Evolutionary conservation across 2,888 invertebrate species (phyloP).

Genomic region (Colostygia pectinataria): DNA sequence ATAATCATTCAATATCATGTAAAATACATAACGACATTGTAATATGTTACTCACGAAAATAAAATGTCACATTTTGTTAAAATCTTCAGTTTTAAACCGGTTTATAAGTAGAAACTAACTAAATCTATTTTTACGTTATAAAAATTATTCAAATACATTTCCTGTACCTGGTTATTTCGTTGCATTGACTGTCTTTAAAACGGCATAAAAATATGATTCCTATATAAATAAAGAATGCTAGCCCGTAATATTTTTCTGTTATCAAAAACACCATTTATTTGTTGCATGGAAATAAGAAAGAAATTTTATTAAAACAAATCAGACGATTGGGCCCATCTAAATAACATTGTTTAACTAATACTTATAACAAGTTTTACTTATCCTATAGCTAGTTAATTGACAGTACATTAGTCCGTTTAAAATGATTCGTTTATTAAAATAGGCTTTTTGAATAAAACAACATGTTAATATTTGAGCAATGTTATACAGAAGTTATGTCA

Average conservation of each 20-base stretch:
- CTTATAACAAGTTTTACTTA: conserved; percentile 44
- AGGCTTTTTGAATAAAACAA: conserved; percentile 15
- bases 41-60: conserved; percentile 19
- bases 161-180: conserved; percentile 63
- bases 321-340: conserved; percentile 28
- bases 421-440: conserved; percentile 17
- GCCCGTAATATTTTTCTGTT: conserved; percentile 39
- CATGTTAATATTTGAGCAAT: conserved; percentile 24
- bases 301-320: too few species aligned
- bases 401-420: conserved; percentile 43
- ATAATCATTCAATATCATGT: conserved; percentile 39
- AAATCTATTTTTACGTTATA: conserved; percentile 54
- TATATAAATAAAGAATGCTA: conserved; percentile 47
- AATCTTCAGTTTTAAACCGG: conserved; percentile 47
- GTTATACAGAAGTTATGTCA: conserved; percentile 10
- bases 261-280: too few species aligned
- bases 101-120: conserved; percentile 55
- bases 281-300: too few species aligned
- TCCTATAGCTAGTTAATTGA: conserved; percentile 59
- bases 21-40: conserved; percentile 36
- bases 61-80: conserved; percentile 41
- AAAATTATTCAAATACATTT: conserved; percentile 49
- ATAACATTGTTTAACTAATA: conserved; percentile 29
- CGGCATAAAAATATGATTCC: conserved; percentile 41
- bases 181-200: conserved; percentile 54